Percentiles rank a stretch among this genome's conserved stretches.
These are phyloP conservation scores for Biston stratarius DNA, from an alignment of 2,888 invertebrate genomes.

Conservation along the genomic window DNA sequence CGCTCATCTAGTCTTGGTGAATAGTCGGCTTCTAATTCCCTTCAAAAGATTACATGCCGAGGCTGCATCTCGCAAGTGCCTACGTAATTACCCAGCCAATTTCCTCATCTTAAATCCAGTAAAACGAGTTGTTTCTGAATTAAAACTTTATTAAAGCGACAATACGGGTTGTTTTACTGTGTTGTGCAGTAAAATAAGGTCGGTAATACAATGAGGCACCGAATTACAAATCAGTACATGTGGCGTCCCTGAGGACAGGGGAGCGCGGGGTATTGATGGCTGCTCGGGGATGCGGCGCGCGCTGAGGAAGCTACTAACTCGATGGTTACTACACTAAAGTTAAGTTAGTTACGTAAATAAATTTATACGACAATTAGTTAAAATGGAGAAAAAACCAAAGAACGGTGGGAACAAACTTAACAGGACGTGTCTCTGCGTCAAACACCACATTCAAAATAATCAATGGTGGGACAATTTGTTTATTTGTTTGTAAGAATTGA, in stretches of 20 bases:
- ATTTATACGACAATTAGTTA: too few relatives aligned
- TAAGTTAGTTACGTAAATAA: too few relatives aligned
- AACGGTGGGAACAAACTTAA: too few relatives aligned
- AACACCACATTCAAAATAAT: too few relatives aligned
- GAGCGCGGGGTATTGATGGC: slow-evolving; percentile 53
- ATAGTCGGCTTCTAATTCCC: slow-evolving; percentile 16
- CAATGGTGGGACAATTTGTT: too few relatives aligned
- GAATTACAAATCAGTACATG: slow-evolving; percentile 61
- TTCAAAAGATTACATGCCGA: slow-evolving; percentile 16
- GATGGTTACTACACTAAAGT: background rate
- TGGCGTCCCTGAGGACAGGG: slow-evolving; percentile 46
- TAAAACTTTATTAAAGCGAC: background rate
- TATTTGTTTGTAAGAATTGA: too few relatives aligned
- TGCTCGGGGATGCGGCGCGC: slow-evolving; percentile 28
- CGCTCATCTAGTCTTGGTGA: background rate
- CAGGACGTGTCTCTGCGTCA: too few relatives aligned
- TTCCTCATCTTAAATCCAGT: slow-evolving; percentile 36
- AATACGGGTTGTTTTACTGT: slow-evolving; percentile 25
- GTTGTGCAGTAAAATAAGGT: slow-evolving; percentile 12
- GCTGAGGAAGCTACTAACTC: background rate
- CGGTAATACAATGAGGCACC: slow-evolving; percentile 42
- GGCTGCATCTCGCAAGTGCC: slow-evolving; percentile 33
- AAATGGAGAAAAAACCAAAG: too few relatives aligned
- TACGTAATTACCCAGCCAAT: slow-evolving; percentile 43
- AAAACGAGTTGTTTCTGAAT: slow-evolving; percentile 13